Evolutionary conservation across 2,113 vertebrate species (phyloP).

Genomic region (Lagopus leucura): DNA sequence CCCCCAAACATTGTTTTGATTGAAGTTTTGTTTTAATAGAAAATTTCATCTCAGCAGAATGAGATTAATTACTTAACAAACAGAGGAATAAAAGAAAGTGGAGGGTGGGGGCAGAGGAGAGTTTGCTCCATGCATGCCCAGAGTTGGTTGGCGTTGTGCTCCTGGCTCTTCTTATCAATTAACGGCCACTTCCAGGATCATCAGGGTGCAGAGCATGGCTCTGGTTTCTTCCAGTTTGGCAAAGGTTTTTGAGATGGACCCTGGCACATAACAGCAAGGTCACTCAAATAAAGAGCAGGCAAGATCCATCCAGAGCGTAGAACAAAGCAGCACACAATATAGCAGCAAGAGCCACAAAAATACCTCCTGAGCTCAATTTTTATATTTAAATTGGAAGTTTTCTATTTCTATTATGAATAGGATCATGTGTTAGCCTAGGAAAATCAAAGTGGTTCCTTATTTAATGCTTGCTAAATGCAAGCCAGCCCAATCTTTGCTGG

Average conservation of each 20-base stretch:
- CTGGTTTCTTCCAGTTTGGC: conserved; percentile 44
- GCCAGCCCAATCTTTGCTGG: not conserved
- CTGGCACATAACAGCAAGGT: conserved; percentile 33
- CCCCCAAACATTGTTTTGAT: conserved; percentile 66
- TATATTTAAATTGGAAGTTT: not conserved
- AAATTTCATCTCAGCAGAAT: conserved; percentile 58
- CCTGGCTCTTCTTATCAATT: conserved; percentile 7
- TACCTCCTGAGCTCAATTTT: not conserved
- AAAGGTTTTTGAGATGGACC: conserved; percentile 41
- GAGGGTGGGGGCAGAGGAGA: not conserved
- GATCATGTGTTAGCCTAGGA: not conserved
- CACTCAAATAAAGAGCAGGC: not conserved
- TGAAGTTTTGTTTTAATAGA: conserved; percentile 56
- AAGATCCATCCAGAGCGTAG: not conserved
- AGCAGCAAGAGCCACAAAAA: not conserved
- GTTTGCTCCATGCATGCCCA: not conserved
- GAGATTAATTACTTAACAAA: conserved; percentile 72
- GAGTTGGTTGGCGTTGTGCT: conserved; percentile 28
- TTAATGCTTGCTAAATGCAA: not conserved
- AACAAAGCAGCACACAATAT: not conserved
- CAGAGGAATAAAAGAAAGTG: conserved; percentile 29
- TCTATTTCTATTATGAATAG: not conserved
- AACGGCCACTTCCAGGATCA: conserved; percentile 13
- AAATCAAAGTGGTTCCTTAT: not conserved
- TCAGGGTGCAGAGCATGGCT: not conserved